A percentile compares a stretch with the other conserved stretches of the same genome.
These are phyloP conservation scores for Chrysomela aeneicollis DNA, from an alignment of 2,888 invertebrate species.

Conservation along the genomic window DNA sequence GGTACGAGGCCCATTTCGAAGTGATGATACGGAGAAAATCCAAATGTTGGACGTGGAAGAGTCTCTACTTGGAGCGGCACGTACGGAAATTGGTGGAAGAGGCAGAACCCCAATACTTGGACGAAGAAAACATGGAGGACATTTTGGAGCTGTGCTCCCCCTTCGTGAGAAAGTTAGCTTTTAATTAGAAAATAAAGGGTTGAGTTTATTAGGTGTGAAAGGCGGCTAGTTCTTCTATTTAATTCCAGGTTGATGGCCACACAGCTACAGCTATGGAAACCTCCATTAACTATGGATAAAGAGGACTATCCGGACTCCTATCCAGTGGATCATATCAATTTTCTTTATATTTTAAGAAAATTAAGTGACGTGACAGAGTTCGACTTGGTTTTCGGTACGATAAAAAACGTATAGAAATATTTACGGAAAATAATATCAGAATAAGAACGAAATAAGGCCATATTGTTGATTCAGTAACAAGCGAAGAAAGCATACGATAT, in stretches of 20 bases:
- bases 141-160: constrained; percentile 58
- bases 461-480: no score
- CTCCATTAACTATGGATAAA: constrained; percentile 60
- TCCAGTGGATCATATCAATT: constrained; percentile 67
- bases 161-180: constrained; percentile 64
- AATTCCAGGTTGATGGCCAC: constrained; percentile 54
- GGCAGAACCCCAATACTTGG: constrained; percentile 57
- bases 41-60: constrained; percentile 58
- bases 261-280: constrained; percentile 66
- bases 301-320: constrained; percentile 59
- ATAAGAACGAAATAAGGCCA: no score
- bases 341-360: constrained; percentile 64
- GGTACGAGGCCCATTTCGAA: constrained; percentile 59
- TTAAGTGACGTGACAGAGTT: constrained; percentile 66
- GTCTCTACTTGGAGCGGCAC: constrained; percentile 57
- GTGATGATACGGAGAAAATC: constrained; percentile 47
- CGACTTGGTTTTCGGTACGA: constrained; percentile 58
- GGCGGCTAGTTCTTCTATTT: background rate
- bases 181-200: no score
- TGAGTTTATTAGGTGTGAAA: no score
- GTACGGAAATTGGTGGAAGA: constrained; percentile 56
- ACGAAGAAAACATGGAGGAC: constrained; percentile 56
- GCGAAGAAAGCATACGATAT: no score
- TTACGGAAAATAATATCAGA: no score
- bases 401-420: background rate